Evolutionary conservation across 2,888 invertebrate species (phyloP), one percentile per base, ranked within the genome.

Genomic region (Ochlodes sylvanus): DNA sequence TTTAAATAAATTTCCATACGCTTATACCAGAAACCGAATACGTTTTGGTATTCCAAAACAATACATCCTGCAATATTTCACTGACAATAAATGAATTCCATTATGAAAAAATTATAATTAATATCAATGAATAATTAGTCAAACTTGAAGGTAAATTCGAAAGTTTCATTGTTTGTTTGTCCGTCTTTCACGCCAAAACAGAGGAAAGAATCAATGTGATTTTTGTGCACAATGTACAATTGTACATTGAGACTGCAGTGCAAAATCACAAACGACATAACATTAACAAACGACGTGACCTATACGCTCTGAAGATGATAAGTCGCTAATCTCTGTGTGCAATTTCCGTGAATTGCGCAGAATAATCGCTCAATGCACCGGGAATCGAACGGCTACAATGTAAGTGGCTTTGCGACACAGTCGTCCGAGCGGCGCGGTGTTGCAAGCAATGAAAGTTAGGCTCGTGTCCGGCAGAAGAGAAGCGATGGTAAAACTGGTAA

Each of bases 341-440:
- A 50, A 50, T 61, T 52, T 52, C 52, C 50, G 47, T 44, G 64
- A 41, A 17, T 65, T 65, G 52, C 41, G 27, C 38, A 58, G 41
- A 64, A 57, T 17, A 41, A 58, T 65, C 65, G 58, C 58, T 58
- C 58, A 34, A 57, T 57, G 50, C 54, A 21, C 65, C 50, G 65
- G 65, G 65, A 65, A 65, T 65, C 65, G 27, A 65, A 65, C 50
- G 38, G 50, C 50, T 21, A 38, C 44, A 34, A 42, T 14, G 52
- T 62, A 38, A 50, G 65, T 58, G 65, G 65, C 65, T 65, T 65
- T 65, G 65, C 65, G 58, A 65, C 65, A 65, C 41, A 19, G 47
- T 44, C 34, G 65, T 57, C 52, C 41, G 27, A 47, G 38, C 27
- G 12, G 34, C 27, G 57, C 50, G 47, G 10, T 63, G 55, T 50